Base-by-base conservation (phyloP, 2,888 invertebrate species). In the Schizotus pectinicornis region DNA sequence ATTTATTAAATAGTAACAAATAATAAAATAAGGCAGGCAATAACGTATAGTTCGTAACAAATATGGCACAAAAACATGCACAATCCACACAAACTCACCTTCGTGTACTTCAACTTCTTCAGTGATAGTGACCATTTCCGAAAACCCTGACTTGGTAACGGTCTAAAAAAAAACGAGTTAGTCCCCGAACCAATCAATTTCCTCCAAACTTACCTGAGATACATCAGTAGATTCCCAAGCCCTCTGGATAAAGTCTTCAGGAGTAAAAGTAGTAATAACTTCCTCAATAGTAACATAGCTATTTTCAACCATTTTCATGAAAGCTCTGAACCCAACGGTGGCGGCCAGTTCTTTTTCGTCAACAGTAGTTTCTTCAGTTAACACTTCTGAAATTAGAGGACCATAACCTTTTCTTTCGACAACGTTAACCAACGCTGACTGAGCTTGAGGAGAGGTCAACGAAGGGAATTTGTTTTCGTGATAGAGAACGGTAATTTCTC, bases 401-500 rank as follows among this genome's bases (percentile, higher is more conserved):
- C 91, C 90, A 69, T 92, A 88, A 0, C 94, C 93, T 77, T 91
- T 88, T 30, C 93, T 84, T 77, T 94, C 94, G 0, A 94, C 92
- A 46, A 94, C 83, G 68, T 91, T 89, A 6, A 94, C 92, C 71
- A 94, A 80, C 7, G 94, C 93, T 31, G 91, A 90, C 78, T 94
- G 94, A 0, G 92, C 90, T 73, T 91, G 89, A 0, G 93, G 92
- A 8, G 89, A 87, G 72, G 88, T 85, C 51, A 94, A 77, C 8
- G 91, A 88, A 12, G 92, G 91, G 78, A 94, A 93, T 69, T 88
- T 86, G 68, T 91, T 86, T 11, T 91, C 88, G 69, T 89, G 87
- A 70, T 92, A 93, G 61, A 93, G 82, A 41, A 88, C 86, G 63
- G 89, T 90, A 41, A 94, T 89, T 80, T 92, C 88, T 69, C 86